Base-by-base conservation (phyloP, 2,797 vertebrate species). In the Propithecus perrieri region DNA sequence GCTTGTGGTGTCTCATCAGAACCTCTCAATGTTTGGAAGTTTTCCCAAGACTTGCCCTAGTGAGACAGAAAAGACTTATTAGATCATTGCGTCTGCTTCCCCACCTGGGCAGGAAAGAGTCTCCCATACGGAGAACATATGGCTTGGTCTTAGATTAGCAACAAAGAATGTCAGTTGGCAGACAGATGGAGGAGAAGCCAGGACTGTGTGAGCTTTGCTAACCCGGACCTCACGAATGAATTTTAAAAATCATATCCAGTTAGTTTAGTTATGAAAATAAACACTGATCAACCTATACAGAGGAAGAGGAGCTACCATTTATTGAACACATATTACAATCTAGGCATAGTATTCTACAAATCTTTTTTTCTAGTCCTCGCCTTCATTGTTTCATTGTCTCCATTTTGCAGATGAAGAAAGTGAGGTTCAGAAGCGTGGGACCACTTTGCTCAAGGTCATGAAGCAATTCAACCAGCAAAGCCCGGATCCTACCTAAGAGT, bases 91-190 rank as follows among this genome's bases (percentile, higher is more conserved):
- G 95, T 98, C 95, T 98, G 94, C 85, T 95, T 97, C 81, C 80
- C 97, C 96, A 97, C 97, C 97, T 98, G 97, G 97, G 95, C 90
- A 96, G 93, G 96, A 97, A 97, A 94, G 96, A 98, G 93, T 94
- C 97, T 96, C 71, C 97, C 97, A 97, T 97, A 95, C 74, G 95
- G 97, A 95, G 93, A 97, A 96, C 98, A 98, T 95, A 98, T 98
- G 97, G 94, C 65, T 89, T 85, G 89, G 89, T 97, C 95, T 98
- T 94, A 98, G 94, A 97, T 97, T 98, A 97, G 95, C 87, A 97
- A 86, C 95, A 96, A 97, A 97, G 97, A 98, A 97, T 97, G 97
- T 98, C 96, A 98, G 94, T 97, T 98, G 97, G 96, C 96, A 98
- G 98, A 96, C 97, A 97, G 96, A 98, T 97, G 98, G 97, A 94